Conservation (phyloP, 2,797 vertebrate genomes). For the Chaenodraco wilsoni region DNA sequence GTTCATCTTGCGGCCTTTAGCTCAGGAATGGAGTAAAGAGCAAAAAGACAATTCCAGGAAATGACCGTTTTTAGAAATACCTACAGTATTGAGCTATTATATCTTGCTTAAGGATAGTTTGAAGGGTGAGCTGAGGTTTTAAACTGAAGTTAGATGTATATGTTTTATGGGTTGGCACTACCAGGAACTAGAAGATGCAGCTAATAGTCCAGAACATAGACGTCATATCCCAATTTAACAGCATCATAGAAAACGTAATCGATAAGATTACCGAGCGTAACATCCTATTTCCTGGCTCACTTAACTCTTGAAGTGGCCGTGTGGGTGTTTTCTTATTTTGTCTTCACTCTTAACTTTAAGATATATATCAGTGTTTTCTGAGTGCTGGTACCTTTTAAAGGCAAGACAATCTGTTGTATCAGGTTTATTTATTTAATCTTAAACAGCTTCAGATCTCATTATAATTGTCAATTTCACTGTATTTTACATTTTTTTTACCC, state of each 20-base stretch:
- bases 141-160: not conserved
- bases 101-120: not conserved
- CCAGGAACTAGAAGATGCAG: too few relatives aligned
- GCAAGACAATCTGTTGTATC: too few relatives aligned
- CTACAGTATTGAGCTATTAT: not conserved
- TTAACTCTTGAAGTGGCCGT: not conserved
- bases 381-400: not conserved
- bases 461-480: not conserved
- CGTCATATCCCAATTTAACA: not conserved
- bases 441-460: not conserved
- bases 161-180: not conserved
- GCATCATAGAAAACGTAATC: not conserved
- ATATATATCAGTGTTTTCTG: too few relatives aligned
- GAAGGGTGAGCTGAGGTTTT: not conserved
- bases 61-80: not conserved
- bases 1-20: constrained; percentile 16
- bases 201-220: not conserved
- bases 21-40: not conserved
- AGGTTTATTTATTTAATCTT: too few relatives aligned
- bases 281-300: not conserved
- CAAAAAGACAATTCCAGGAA: not conserved
- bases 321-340: too few relatives aligned
- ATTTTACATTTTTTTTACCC: too few relatives aligned
- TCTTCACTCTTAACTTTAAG: too few relatives aligned
- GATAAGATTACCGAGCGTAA: not conserved